Evolutionary conservation across 2,888 invertebrate species (phyloP).

Genomic region (Trissolcus japonicus): DNA sequence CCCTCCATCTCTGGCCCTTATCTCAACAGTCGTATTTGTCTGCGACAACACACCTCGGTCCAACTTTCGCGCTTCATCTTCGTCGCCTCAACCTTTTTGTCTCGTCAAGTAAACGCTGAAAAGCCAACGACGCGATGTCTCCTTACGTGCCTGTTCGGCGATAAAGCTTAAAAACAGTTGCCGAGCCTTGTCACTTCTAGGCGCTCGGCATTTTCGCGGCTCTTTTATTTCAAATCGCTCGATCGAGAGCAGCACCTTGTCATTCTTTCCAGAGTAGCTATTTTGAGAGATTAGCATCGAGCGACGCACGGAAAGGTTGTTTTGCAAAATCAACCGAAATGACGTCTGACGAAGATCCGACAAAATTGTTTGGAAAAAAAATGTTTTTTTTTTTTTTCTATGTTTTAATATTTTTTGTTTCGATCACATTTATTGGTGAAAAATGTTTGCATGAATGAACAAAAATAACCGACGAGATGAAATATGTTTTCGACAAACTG

Average conservation of each 20-base stretch:
- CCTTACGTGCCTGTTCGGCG: conserved; percentile 43
- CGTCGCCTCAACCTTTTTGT: conserved; percentile 31
- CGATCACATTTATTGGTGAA: no score
- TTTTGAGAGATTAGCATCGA: conserved; percentile 1
- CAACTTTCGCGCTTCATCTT: conserved; percentile 35
- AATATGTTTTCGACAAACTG: no score
- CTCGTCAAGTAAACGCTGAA: conserved; percentile 40
- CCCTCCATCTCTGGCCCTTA: neutral
- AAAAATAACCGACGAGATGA: no score
- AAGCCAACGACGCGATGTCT: conserved; percentile 44
- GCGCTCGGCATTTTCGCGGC: conserved; percentile 5
- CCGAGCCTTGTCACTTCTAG: conserved; percentile 54
- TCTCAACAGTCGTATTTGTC: neutral
- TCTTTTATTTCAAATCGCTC: conserved; percentile 9
- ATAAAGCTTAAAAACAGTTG: conserved; percentile 52
- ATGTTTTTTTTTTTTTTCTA: no score
- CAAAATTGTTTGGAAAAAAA: no score
- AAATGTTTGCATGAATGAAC: no score
- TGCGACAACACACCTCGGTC: neutral
- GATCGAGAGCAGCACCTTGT: neutral
- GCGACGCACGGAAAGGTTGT: no score
- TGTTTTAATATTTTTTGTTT: no score
- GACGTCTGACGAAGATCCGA: no score
- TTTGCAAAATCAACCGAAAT: no score
- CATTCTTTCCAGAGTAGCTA: neutral